Evolutionary conservation across 2,113 vertebrate genomes (phyloP), one percentile per base, ranked within the genome.

Genomic region (Hypomesus transpacificus): DNA sequence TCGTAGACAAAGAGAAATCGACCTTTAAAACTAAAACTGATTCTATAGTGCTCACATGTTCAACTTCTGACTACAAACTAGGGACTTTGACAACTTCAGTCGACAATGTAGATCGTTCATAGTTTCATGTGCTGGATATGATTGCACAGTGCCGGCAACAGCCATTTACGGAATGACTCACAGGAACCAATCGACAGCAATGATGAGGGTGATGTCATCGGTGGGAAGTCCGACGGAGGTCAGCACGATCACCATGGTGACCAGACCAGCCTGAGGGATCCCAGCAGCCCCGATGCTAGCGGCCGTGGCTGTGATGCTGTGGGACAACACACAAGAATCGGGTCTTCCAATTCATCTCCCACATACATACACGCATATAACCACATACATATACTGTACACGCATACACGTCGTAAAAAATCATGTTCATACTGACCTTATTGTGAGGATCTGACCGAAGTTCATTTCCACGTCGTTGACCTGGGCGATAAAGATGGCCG

Each of bases 161-260:
- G 39, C 11, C 39, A 11, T 46, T 9, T 46, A 46, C 39, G 20
- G 13, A n/a, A 17, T 9, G 56, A 98, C 97, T 96, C 87, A 99
- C 97, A 99, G 89, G 86, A 99, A 99, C 97, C 97, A 99, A 82
- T 99, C 97, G 70, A 99, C 96, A 0, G 97, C 97, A 59, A 99
- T 97, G 89, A 99, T 99, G 75, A 99, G 94, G 0, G 94, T 97
- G 91, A 99, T 99, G 89, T 99, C 97, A 74, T 98, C 96, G 2
- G 97, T 98, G 51, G 97, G 97, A 83, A 99, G 91, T 62, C 97
- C 97, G 9, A 99, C 97, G 13, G 97, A 99, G 75, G 97, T 98
- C 84, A 99, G 87, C 62, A 99, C 97, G 14, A 99, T 99, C 87
- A 98, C 97, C 97, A 99, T 99, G 73, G 97, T 99, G 78, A 99